phyloP scores from a whole-genome alignment of 2,888 invertebrate species.

The Acronicta alni region DNA sequence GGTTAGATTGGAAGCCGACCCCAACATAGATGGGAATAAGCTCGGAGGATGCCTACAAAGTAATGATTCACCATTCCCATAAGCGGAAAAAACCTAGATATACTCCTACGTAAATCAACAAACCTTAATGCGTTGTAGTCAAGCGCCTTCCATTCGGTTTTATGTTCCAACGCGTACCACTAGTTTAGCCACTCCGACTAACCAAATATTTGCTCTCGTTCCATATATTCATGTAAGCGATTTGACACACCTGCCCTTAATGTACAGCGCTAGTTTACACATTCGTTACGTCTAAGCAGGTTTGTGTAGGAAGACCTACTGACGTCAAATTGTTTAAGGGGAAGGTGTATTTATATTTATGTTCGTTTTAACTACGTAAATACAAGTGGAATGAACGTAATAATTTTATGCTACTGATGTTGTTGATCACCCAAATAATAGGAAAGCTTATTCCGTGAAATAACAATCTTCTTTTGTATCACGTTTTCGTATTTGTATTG shows the following conservation, averaged over 20 bases:
- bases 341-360: no score
- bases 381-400: neutral
- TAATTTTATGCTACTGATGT: no score
- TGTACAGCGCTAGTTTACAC: conserved; percentile 43
- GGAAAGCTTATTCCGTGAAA: no score
- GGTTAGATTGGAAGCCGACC: no score
- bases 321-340: conserved; percentile 16
- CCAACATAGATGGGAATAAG: no score
- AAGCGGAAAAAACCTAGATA: neutral
- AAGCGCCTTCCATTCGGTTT: conserved; percentile 13
- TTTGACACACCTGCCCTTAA: conserved; percentile 65
- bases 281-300: conserved; percentile 4
- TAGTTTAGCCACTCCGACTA: conserved; percentile 23
- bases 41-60: no score
- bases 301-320: conserved; percentile 9
- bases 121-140: conserved; percentile 8
- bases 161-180: conserved; percentile 11
- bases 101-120: conserved; percentile 2
- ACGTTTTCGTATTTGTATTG: no score
- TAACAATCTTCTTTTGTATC: no score
- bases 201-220: conserved; percentile 66
- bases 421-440: neutral
- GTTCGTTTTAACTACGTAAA: no score
- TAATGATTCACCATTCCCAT: no score
- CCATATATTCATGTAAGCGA: conserved; percentile 61